A percentile compares a stretch with the other conserved stretches of the same genome.
phyloP scores from a whole-genome alignment of 1,140 invertebrate species.

The Hydropsyche tenuis region DNA sequence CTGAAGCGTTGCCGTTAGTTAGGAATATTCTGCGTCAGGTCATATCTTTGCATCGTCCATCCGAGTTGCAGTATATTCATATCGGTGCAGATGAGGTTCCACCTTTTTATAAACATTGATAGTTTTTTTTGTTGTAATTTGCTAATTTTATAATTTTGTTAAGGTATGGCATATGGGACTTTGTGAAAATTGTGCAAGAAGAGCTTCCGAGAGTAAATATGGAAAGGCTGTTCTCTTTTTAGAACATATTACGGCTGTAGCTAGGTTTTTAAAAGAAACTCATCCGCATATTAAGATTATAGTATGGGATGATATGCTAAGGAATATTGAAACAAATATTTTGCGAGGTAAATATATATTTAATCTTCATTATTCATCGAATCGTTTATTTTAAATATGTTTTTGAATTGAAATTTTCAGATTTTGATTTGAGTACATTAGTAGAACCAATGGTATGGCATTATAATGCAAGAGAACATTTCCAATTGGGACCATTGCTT shows the following conservation, averaged over 20 bases:
- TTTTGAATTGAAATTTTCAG: conserved; percentile 46
- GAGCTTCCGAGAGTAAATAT: conserved; percentile 60
- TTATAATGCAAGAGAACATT: conserved; percentile 71
- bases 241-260: conserved; percentile 74
- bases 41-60: conserved; percentile 55
- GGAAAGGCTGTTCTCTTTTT: conserved; percentile 67
- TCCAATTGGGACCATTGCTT: conserved; percentile 53
- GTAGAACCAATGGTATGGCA: conserved; percentile 91
- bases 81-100: conserved; percentile 85
- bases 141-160: background rate
- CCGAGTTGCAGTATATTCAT: conserved; percentile 73
- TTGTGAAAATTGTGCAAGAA: conserved; percentile 74
- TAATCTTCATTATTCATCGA: conserved; percentile 20
- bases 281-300: conserved; percentile 77
- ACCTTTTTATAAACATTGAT: background rate
- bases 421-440: conserved; percentile 74
- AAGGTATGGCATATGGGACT: conserved; percentile 75
- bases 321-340: conserved; percentile 72
- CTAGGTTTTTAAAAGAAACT: conserved; percentile 69
- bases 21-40: conserved; percentile 85
- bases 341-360: conserved; percentile 64
- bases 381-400: background rate
- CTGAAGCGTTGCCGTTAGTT: conserved; percentile 75
- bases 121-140: background rate
- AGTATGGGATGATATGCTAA: conserved; percentile 97